Percentiles rank a stretch among this genome's conserved stretches.
These are phyloP conservation scores for Gymnoscelis rufifasciata DNA, from an alignment of 2,888 invertebrate species.

Conservation along the genomic window DNA sequence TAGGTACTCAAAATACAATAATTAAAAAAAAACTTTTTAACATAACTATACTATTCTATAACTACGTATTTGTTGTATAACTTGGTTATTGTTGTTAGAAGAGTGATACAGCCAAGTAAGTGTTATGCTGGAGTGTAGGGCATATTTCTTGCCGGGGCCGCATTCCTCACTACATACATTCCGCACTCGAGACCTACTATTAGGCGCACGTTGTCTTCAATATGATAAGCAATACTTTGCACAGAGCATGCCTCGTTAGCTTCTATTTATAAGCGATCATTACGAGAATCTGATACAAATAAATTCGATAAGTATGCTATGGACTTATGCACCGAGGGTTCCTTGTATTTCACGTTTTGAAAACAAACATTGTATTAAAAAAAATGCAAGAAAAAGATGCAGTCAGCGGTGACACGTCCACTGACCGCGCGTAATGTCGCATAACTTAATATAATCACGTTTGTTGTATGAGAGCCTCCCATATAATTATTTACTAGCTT, in stretches of 20 bases:
- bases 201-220: constrained; percentile 30
- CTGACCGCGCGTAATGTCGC: too few species aligned
- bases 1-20: neutral
- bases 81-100: neutral
- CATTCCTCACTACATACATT: constrained; percentile 64
- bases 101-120: constrained; percentile 11
- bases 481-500: too few species aligned
- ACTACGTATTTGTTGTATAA: too few species aligned
- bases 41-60: too few species aligned
- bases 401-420: too few species aligned
- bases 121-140: constrained; percentile 32
- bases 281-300: neutral
- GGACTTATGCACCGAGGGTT: too few species aligned
- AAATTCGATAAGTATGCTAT: too few species aligned
- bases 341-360: too few species aligned
- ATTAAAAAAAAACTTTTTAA: neutral
- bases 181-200: constrained; percentile 44
- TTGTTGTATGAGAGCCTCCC: too few species aligned
- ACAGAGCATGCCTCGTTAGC: constrained; percentile 1
- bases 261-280: constrained; percentile 1
- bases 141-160: constrained; percentile 56
- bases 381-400: too few species aligned
- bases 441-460: too few species aligned
- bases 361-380: too few species aligned
- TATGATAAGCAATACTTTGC: constrained; percentile 9